phyloP scores from a whole-genome alignment of 2,888 invertebrate species.

The Platycheirus rosarum region DNA sequence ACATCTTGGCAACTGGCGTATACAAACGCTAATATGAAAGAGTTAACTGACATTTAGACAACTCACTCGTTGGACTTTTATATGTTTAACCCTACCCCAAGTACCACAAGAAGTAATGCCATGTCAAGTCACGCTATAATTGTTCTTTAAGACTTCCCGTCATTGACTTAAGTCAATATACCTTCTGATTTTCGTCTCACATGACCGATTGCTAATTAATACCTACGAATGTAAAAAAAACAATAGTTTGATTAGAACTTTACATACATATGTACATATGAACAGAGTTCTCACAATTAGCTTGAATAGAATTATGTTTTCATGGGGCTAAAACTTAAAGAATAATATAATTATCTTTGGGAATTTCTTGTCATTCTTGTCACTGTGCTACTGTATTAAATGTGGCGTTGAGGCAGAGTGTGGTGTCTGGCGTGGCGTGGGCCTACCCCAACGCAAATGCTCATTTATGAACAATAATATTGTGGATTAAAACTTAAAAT shows the following conservation, averaged over 20 bases:
- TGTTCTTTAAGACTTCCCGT: conserved; percentile 24
- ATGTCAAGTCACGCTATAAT: conserved; percentile 40
- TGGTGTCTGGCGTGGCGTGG: too few species aligned
- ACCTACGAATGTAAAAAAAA: conserved; percentile 75
- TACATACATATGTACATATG: too few species aligned
- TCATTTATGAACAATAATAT: too few species aligned
- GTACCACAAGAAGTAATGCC: neutral
- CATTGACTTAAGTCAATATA: conserved; percentile 17
- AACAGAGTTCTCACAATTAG: conserved; percentile 57
- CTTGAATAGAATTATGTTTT: conserved; percentile 32
- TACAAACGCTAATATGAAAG: neutral
- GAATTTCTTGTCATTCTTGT: too few species aligned
- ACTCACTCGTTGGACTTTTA: conserved; percentile 42
- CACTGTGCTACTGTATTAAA: too few species aligned
- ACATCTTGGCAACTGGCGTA: conserved; percentile 28
- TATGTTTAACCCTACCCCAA: conserved; percentile 24
- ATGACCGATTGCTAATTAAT: conserved; percentile 81
- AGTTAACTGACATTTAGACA: conserved; percentile 28
- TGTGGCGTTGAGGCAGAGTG: too few species aligned
- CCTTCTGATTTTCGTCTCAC: conserved; percentile 76
- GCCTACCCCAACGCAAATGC: too few species aligned
- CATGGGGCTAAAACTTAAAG: too few species aligned
- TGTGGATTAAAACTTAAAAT: too few species aligned
- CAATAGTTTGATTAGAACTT: too few species aligned
- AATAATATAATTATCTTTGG: too few species aligned